Conservation (phyloP, 2,113 vertebrate genomes). For the Oryctolagus cuniculus region DNA sequence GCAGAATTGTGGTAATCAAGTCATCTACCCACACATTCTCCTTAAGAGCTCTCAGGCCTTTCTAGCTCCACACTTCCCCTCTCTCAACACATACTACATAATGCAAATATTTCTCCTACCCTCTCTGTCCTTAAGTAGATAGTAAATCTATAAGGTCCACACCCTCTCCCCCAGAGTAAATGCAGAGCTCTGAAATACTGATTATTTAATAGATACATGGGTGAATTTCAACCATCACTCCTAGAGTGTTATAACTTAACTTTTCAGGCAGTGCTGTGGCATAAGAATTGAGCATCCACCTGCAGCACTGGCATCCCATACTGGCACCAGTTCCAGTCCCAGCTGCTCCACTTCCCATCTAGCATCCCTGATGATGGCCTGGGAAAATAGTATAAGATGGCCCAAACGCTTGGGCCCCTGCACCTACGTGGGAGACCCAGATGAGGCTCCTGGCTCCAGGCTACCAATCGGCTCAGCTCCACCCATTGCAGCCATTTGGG, state of each 20-base stretch:
- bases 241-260: not conserved
- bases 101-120: not conserved
- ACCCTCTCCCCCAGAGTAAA: not conserved
- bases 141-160: constrained; percentile 24
- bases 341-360: too few species aligned
- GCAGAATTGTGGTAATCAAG: not conserved
- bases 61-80: not conserved
- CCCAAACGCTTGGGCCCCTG: too few species aligned
- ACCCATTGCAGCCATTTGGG: too few species aligned
- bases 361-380: too few species aligned
- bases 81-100: not conserved
- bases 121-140: not conserved
- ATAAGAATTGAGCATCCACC: too few species aligned
- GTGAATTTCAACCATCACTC: not conserved
- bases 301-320: too few species aligned
- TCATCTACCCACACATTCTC: not conserved
- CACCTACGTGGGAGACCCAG: too few species aligned
- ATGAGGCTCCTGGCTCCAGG: too few species aligned
- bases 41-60: not conserved
- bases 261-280: not conserved
- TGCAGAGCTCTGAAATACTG: constrained; percentile 9
- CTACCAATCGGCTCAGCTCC: too few species aligned
- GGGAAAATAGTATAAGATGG: too few species aligned
- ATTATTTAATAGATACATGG: not conserved
- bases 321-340: too few species aligned